These are phyloP conservation scores for Myiagra hebetior DNA, from an alignment of 2,113 vertebrate genomes.

Conservation along the genomic window DNA sequence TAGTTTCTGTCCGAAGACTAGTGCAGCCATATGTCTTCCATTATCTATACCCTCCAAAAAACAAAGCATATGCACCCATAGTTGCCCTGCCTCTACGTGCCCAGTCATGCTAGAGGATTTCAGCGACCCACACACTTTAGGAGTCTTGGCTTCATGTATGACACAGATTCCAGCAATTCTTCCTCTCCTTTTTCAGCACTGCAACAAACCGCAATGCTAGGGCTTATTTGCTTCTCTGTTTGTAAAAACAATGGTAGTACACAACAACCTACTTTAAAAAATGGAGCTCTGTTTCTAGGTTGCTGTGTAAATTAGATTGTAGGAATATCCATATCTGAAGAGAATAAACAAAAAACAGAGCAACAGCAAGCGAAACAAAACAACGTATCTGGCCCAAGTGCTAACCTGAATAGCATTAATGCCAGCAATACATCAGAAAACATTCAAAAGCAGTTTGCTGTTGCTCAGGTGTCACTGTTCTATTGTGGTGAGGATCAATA, in stretches of 20 bases:
- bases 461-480: background rate
- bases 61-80: background rate
- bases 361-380: background rate
- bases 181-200: background rate
- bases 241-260: background rate
- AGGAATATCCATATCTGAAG: background rate
- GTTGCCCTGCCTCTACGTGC: rapidly evolving
- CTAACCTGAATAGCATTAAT: background rate
- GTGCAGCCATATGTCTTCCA: background rate
- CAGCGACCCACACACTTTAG: background rate
- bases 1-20: background rate
- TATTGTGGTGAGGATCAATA: background rate
- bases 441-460: background rate
- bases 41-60: background rate
- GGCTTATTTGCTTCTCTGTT: background rate
- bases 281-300: background rate
- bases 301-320: background rate
- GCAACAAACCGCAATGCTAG: background rate
- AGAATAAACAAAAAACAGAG: background rate
- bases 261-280: background rate
- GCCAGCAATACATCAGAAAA: background rate
- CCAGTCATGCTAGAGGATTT: background rate
- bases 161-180: background rate
- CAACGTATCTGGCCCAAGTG: background rate
- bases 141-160: background rate